Evolutionary conservation across 2,888 invertebrate genomes (phyloP).

Genomic region (Formica aserva): DNA sequence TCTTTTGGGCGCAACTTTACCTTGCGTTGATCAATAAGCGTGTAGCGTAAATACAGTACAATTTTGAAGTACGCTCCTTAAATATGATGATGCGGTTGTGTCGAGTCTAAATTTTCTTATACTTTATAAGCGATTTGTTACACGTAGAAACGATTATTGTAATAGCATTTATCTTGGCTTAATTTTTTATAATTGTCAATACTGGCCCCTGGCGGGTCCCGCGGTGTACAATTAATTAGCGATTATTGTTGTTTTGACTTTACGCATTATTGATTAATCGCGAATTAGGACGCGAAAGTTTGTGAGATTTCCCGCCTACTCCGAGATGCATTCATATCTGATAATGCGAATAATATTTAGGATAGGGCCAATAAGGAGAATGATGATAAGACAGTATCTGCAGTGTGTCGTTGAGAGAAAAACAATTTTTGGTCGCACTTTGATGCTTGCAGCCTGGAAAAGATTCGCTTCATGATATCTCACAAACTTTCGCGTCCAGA

Average conservation of each 20-base stretch:
- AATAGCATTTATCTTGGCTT: constrained; percentile 50
- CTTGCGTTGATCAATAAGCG: background rate
- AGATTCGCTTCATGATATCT: background rate
- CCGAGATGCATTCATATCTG: background rate
- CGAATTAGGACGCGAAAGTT: constrained; percentile 9
- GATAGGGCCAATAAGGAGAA: background rate
- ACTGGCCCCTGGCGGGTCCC: constrained; percentile 73
- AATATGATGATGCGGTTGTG: background rate
- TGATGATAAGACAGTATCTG: background rate
- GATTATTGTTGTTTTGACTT: constrained; percentile 70
- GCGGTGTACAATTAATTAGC: constrained; percentile 59
- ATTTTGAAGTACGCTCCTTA: background rate
- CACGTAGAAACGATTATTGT: constrained; percentile 53
- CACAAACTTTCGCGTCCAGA: background rate
- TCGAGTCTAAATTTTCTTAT: constrained; percentile 47
- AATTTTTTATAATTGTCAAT: constrained; percentile 56
- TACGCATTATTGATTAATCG: constrained; percentile 51
- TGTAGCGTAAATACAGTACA: constrained; percentile 20
- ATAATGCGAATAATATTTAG: background rate
- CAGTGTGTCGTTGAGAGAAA: background rate
- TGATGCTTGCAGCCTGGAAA: background rate
- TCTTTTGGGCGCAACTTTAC: constrained; percentile 23
- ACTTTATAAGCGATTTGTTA: constrained; percentile 33
- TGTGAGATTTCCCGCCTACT: background rate
- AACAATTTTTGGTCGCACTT: background rate